These are phyloP conservation scores for Malurus cyaneus DNA, from an alignment of 2,113 vertebrate species.

Conservation along the genomic window DNA sequence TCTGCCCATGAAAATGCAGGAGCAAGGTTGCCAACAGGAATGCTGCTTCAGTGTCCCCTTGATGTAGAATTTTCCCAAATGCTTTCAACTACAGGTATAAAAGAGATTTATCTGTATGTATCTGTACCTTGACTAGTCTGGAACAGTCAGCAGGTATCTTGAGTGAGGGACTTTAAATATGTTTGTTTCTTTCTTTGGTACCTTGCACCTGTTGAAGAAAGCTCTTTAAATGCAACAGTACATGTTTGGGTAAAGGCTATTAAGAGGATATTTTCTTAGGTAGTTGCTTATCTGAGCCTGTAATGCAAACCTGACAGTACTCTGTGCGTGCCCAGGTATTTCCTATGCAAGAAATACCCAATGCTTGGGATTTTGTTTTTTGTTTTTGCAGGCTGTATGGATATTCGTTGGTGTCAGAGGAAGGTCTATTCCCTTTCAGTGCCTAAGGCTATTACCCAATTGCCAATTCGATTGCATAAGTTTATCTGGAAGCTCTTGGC, in stretches of 20 bases:
- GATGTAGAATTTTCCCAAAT: background rate
- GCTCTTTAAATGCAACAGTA: background rate
- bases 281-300: background rate
- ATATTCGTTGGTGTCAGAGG: conserved; percentile 62
- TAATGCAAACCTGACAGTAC: background rate
- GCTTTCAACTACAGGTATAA: background rate
- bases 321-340: background rate
- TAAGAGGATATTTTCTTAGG: background rate
- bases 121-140: background rate
- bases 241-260: background rate
- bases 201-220: background rate
- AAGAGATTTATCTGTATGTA: background rate
- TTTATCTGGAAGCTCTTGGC: conserved; percentile 84
- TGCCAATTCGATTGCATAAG: conserved; percentile 76
- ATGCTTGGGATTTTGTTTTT: background rate
- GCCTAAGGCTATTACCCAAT: conserved; percentile 68
- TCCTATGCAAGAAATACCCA: background rate
- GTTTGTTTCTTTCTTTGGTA: background rate
- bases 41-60: fast-evolving
- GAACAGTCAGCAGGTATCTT: background rate
- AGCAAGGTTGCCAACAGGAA: background rate
- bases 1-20: background rate
- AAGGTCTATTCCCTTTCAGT: conserved; percentile 66
- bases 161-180: background rate
- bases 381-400: conserved; percentile 69